A percentile compares a stretch with the other conserved stretches of the same genome.
phyloP scores from a whole-genome alignment of 2,113 vertebrate species.

The Rhipidura dahli region DNA sequence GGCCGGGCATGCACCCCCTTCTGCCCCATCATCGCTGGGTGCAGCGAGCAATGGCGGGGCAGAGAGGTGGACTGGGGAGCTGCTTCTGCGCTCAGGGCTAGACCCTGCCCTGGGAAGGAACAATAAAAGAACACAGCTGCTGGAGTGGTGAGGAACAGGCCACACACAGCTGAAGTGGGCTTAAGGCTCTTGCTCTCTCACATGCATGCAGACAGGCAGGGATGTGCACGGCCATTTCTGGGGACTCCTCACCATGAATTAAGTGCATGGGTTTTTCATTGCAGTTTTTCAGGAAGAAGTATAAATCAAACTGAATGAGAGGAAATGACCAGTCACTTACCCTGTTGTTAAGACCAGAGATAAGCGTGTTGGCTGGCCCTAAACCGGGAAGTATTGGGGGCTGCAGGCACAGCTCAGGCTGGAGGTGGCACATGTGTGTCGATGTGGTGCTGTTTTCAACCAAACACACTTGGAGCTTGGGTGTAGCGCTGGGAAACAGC shows the following conservation, averaged over 20 bases:
- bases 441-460: neutral
- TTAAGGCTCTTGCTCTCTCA: neutral
- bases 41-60: neutral
- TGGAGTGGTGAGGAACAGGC: slow-evolving; percentile 25
- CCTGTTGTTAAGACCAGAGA: neutral
- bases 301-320: slow-evolving; percentile 23
- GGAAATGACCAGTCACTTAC: slow-evolving; percentile 17
- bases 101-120: neutral
- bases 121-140: neutral
- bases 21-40: neutral
- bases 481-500: neutral
- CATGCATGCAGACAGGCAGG: rapidly evolving
- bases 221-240: neutral
- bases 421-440: neutral
- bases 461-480: neutral
- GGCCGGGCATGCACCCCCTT: slow-evolving; percentile 1
- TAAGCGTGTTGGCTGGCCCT: neutral
- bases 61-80: neutral
- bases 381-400: neutral
- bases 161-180: neutral
- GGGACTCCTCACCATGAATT: rapidly evolving
- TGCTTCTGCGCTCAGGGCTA: neutral
- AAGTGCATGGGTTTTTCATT: neutral
- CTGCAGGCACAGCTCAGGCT: neutral
- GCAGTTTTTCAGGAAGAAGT: neutral